Evolutionary conservation across 2,113 vertebrate species (phyloP).

Genomic region (Cettia cetti): DNA sequence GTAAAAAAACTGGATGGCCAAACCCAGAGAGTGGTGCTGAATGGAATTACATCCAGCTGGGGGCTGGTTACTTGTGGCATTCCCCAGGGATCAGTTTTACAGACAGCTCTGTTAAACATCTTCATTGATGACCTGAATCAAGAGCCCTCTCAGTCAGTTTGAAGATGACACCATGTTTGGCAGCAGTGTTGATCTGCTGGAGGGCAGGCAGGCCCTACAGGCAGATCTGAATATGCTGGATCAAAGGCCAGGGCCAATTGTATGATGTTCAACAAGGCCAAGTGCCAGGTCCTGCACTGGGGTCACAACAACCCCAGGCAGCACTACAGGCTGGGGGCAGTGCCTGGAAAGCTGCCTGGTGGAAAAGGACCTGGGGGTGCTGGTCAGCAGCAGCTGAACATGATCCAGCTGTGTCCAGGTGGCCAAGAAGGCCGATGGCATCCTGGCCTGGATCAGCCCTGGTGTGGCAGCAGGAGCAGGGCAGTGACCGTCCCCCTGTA

Average conservation of each 20-base stretch:
- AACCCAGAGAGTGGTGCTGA: background rate
- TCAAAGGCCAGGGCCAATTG: background rate
- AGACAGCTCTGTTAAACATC: background rate
- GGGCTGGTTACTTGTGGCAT: fast-evolving
- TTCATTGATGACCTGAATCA: fast-evolving
- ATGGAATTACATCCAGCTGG: background rate
- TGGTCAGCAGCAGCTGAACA: background rate
- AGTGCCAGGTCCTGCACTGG: fast-evolving
- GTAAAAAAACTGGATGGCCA: background rate
- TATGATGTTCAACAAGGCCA: background rate
- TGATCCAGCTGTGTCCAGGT: background rate
- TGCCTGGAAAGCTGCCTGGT: fast-evolving
- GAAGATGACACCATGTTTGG: background rate
- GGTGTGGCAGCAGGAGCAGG: background rate
- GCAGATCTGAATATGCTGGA: background rate
- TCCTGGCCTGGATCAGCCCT: background rate
- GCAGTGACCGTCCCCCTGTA: too few species aligned
- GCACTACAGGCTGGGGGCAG: fast-evolving
- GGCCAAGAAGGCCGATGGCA: background rate
- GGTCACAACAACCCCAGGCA: background rate
- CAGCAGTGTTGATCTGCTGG: background rate
- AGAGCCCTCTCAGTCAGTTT: background rate
- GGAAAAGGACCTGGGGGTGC: background rate
- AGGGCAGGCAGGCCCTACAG: background rate
- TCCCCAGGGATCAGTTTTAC: background rate